Conservation (phyloP, 2,888 invertebrate genomes). For the Brachyopa scutellaris region DNA sequence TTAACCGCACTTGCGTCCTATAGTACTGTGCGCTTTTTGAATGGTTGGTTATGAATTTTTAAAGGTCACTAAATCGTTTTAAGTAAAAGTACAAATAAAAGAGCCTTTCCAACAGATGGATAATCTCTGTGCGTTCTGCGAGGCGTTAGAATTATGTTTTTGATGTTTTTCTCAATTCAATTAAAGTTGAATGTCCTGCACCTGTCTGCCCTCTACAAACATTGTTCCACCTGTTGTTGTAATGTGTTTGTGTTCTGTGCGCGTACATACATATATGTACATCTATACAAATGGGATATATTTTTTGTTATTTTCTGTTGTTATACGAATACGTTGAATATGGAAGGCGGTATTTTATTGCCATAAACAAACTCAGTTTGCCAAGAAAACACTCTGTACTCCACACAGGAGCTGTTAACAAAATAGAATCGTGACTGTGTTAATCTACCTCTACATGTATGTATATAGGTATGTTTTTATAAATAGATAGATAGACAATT, state of each 20-base stretch:
- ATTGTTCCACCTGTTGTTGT: conserved; percentile 44
- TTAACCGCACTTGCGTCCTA: neutral
- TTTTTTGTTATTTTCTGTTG: conserved; percentile 3
- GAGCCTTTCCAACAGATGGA: too few species aligned
- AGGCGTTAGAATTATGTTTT: too few species aligned
- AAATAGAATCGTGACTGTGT: too few species aligned
- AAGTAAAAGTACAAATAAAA: too few species aligned
- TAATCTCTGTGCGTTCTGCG: too few species aligned
- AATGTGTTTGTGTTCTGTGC: neutral
- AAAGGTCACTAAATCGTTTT: neutral
- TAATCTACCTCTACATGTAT: too few species aligned
- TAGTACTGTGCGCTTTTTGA: too few species aligned
- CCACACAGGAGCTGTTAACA: too few species aligned
- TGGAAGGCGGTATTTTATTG: conserved; percentile 3
- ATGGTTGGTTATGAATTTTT: conserved; percentile 7
- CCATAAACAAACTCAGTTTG: conserved; percentile 38
- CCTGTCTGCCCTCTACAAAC: conserved; percentile 1
- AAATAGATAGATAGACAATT: too few species aligned
- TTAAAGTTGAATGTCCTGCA: conserved; percentile 38
- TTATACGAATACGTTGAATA: neutral
- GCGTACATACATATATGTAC: too few species aligned
- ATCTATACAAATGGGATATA: conserved; percentile 1
- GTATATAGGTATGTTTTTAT: too few species aligned
- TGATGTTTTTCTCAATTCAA: neutral
- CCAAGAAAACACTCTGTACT: conserved; percentile 15